These are phyloP conservation scores for Caenorhabditis tropicalis DNA, from an alignment of 1,140 invertebrate species.

Conservation along the genomic window DNA sequence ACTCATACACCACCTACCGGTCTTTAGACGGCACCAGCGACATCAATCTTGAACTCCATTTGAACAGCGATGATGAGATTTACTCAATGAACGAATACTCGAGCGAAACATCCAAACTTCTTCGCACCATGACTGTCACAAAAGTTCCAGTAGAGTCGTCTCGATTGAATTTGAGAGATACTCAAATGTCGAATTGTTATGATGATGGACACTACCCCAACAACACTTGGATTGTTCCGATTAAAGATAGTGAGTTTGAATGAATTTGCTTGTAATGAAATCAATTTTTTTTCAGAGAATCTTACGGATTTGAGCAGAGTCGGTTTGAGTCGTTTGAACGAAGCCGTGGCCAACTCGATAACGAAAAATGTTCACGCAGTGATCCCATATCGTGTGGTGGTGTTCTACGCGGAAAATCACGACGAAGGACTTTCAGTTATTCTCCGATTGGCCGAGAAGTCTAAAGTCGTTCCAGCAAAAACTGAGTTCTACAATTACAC, in stretches of 20 bases:
- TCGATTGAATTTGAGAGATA: neutral
- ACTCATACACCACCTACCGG: neutral
- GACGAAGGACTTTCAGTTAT: neutral
- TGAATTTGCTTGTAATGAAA: neutral
- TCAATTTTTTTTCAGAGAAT: conserved; percentile 29
- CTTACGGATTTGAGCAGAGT: neutral
- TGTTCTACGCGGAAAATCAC: neutral
- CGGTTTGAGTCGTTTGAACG: neutral
- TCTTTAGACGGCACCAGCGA: neutral
- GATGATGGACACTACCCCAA: neutral
- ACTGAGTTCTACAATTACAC: conserved; percentile 1
- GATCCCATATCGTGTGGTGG: neutral
- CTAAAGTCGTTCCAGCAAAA: neutral
- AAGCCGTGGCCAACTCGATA: neutral
- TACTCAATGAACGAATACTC: neutral
- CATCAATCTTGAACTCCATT: neutral
- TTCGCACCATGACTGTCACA: neutral
- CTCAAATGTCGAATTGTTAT: neutral
- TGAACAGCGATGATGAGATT: neutral
- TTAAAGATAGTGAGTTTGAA: conserved; percentile 17
- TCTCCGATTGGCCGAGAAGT: conserved; percentile 29
- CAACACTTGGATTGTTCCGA: neutral
- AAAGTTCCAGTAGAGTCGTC: neutral
- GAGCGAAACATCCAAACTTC: neutral
- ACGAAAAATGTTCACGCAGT: neutral